Evolutionary conservation across 2,888 invertebrate species (phyloP), one percentile per base, ranked within the genome.

Genomic region (Megamerina dolium): DNA sequence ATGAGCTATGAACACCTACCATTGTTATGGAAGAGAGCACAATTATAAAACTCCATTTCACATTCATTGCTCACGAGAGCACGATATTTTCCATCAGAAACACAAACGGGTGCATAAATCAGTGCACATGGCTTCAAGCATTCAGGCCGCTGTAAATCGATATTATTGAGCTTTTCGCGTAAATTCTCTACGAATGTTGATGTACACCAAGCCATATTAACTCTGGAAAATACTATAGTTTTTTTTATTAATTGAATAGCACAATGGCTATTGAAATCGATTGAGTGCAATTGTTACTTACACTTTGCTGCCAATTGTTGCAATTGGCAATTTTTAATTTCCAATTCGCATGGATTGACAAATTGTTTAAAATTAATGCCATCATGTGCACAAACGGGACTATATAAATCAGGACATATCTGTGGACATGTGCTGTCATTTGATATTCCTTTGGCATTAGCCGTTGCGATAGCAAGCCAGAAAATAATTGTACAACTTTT

Each of bases 71-170:
- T 52, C 27, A 64, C 41, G 14, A 55, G 30, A n/a, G 54, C 55
- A 21, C 68, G 66, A 46, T 56, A 59, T 26, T 58, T 54, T 41
- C 66, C 68, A 43, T 67, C 65, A 20, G 66, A 60, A 1, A 56
- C 55, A 41, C 68, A 68, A 8, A 67, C 41, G 6, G 68, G 68
- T 17, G 52, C 47, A 39, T 60, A 65, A 40, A 61, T 62, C 61
- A 66, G 53, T 27, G 60, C 41, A 21, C 66, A 67, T 23, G 64
- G 58, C 35, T 49, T 59, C 10, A 59, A 13, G 40, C 66, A 67
- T 5, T 51, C 52, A 0, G 48, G 17, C 3, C 50, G 45, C 2
- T 54, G 52, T 26, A 64, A 27, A 29, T 56, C 55, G 17, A 59
- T 34, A 26, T 48, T 53, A 20, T 50, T 46, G 40, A 63, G 31